Evolutionary conservation across 2,797 vertebrate genomes (phyloP).

Genomic region (Paramormyrops hopkinsi): DNA sequence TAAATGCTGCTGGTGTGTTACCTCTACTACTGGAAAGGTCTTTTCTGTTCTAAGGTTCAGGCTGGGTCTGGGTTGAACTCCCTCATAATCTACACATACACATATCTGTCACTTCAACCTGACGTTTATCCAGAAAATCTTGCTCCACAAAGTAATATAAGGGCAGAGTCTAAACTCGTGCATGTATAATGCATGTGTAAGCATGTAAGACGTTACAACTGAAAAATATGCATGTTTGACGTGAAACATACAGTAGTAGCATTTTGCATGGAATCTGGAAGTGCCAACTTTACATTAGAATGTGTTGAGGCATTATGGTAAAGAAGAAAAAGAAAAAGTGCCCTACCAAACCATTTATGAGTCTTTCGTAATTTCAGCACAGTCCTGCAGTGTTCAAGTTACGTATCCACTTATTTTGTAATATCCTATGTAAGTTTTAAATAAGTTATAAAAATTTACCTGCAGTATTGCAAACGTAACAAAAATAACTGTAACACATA

Average conservation of each 20-base stretch:
- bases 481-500: background rate
- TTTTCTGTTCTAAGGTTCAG: background rate
- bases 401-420: background rate
- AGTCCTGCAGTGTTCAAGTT: background rate
- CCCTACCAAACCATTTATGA: background rate
- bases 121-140: background rate
- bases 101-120: background rate
- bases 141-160: background rate
- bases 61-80: background rate
- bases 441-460: background rate
- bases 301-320: background rate
- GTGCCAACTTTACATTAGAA: background rate
- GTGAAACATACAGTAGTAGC: background rate
- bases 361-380: background rate
- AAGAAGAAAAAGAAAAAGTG: background rate
- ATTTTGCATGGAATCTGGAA: slow-evolving; percentile 12
- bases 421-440: background rate
- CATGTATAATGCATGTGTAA: slow-evolving; percentile 17
- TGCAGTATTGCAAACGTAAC: background rate
- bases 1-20: background rate
- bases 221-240: slow-evolving; percentile 12
- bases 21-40: background rate
- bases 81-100: background rate
- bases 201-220: slow-evolving; percentile 3
- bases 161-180: slow-evolving; percentile 7